These are phyloP conservation scores for Xyrauchen texanus DNA, from an alignment of 2,113 vertebrate genomes.

Conservation along the genomic window DNA sequence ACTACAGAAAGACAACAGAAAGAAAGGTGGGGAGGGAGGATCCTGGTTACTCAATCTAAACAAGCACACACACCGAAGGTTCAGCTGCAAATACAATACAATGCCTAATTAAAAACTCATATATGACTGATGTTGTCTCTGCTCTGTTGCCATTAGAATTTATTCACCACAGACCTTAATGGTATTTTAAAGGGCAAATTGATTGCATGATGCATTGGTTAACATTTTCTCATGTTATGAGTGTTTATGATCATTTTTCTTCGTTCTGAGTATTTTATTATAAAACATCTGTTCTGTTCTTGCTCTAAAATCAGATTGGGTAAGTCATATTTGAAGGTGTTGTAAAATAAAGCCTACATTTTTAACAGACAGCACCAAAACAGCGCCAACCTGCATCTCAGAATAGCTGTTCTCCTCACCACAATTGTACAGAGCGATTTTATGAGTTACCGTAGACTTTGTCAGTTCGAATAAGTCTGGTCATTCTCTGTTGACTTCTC, in stretches of 20 bases:
- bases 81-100: conserved; percentile 13
- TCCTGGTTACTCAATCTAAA: conserved; percentile 52
- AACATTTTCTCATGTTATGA: conserved; percentile 5
- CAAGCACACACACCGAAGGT: not conserved
- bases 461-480: too few species aligned
- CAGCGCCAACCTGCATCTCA: too few species aligned
- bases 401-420: too few species aligned
- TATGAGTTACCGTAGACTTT: too few species aligned
- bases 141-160: conserved; percentile 18
- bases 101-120: conserved; percentile 26
- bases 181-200: conserved; percentile 18
- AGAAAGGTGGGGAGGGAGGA: conserved; percentile 39
- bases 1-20: conserved; percentile 2
- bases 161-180: conserved; percentile 15
- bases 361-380: too few species aligned
- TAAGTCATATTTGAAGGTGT: not conserved
- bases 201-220: conserved; percentile 16
- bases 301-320: not conserved
- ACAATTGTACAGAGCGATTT: too few species aligned
- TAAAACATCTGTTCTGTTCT: not conserved
- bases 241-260: not conserved
- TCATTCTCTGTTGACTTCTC: too few species aligned
- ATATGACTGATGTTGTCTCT: conserved; percentile 21
- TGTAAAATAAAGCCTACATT: too few species aligned
- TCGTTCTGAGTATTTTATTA: not conserved